Percentiles rank a stretch among this genome's conserved stretches.
Evolutionary conservation across 1,140 invertebrate genomes (phyloP).

Genomic region (Solenopsis fugax): DNA sequence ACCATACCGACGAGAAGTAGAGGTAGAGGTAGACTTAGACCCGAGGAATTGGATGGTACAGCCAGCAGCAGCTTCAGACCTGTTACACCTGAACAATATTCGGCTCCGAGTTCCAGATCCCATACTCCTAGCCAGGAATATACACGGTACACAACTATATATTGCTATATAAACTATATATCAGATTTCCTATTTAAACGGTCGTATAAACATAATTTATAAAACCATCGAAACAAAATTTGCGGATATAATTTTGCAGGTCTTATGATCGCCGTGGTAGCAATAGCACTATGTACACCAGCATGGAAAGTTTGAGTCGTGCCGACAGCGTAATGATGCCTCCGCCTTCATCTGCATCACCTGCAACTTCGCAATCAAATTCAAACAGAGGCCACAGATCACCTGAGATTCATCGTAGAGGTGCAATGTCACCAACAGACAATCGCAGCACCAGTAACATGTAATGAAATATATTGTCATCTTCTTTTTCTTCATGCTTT

Average conservation of each 20-base stretch:
- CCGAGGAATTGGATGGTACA: conserved; percentile 83
- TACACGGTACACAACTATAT: conserved; percentile 73
- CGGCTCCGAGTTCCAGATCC: conserved; percentile 85
- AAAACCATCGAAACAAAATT: not conserved
- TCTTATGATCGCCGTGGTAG: conserved; percentile 84
- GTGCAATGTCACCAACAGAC: conserved; percentile 67
- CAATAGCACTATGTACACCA: conserved; percentile 86
- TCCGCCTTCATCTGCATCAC: conserved; percentile 76
- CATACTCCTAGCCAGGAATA: conserved; percentile 86
- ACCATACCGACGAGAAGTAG: conserved; percentile 86
- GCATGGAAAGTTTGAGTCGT: conserved; percentile 85
- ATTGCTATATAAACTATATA: conserved; percentile 15
- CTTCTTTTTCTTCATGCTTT: not conserved
- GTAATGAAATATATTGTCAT: conserved; percentile 64
- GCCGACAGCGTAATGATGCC: conserved; percentile 81
- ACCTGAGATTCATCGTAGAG: conserved; percentile 70
- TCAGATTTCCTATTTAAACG: not conserved
- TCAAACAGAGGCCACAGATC: conserved; percentile 76
- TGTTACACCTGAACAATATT: conserved; percentile 87
- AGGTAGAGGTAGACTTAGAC: conserved; percentile 86
- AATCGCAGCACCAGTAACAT: conserved; percentile 70
- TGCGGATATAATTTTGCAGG: conserved; percentile 56
- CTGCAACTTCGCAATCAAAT: conserved; percentile 76
- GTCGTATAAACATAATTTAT: not conserved
- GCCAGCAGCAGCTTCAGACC: conserved; percentile 81